These are phyloP conservation scores for Dasyprocta punctata DNA, from an alignment of 2,113 vertebrate genomes.

Conservation along the genomic window DNA sequence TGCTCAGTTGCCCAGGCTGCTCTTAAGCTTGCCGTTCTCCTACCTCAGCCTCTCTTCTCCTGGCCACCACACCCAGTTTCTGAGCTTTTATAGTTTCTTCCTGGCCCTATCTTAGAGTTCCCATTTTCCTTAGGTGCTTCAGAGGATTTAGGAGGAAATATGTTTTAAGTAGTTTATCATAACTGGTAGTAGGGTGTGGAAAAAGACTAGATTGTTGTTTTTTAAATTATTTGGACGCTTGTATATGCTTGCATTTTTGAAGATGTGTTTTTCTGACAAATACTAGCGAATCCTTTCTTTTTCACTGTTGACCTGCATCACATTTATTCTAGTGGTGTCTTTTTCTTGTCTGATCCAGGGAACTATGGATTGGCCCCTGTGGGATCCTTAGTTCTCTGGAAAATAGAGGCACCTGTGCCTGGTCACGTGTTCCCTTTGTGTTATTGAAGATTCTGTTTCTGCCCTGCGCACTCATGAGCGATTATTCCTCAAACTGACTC, in stretches of 20 bases:
- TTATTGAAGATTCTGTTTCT: conserved; percentile 12
- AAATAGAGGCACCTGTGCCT: neutral
- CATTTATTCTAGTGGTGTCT: neutral
- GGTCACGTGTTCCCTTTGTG: neutral
- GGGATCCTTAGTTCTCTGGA: neutral
- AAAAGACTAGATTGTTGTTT: neutral
- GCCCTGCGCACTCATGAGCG: neutral
- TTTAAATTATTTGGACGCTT: conserved; percentile 20
- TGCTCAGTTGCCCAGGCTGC: neutral
- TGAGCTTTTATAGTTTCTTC: conserved; percentile 38
- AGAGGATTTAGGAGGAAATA: neutral
- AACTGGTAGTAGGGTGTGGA: neutral
- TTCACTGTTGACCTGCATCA: neutral
- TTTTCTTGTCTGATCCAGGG: neutral
- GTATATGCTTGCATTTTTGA: conserved; percentile 13
- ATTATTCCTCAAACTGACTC: neutral
- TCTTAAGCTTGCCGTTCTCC: neutral
- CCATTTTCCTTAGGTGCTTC: neutral
- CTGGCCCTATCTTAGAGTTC: neutral
- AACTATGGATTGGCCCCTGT: neutral
- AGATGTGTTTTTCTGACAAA: neutral
- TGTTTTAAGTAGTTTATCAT: conserved; percentile 20
- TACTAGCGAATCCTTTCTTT: neutral
- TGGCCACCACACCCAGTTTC: neutral
- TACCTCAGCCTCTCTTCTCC: neutral